phyloP scores from a whole-genome alignment of 2,797 vertebrate species.

The Spea hammondii region DNA sequence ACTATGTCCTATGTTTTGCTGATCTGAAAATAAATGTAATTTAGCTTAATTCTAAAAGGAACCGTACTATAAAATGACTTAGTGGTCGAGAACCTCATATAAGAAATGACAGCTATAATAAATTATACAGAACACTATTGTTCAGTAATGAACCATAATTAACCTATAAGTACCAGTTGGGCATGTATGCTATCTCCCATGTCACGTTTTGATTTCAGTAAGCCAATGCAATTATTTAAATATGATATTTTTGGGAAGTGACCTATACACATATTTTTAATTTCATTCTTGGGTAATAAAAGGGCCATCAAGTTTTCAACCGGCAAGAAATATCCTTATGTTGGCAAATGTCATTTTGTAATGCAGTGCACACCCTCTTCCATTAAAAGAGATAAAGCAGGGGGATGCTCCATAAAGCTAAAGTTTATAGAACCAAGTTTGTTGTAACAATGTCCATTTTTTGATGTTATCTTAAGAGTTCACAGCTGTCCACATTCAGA shows the following conservation, averaged over 20 bases:
- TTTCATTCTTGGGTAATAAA: neutral
- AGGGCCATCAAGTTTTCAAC: neutral
- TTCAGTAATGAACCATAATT: too few species aligned
- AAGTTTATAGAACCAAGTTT: slow-evolving; percentile 55
- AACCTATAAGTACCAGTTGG: too few species aligned
- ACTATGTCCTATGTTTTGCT: too few species aligned
- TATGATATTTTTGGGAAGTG: too few species aligned
- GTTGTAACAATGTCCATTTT: slow-evolving; percentile 52
- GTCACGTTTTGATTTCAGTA: too few species aligned
- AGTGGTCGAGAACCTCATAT: too few species aligned
- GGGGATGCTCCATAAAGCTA: slow-evolving; percentile 18
- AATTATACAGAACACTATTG: too few species aligned
- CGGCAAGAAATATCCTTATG: slow-evolving; percentile 9
- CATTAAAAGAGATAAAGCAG: neutral
- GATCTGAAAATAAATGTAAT: neutral
- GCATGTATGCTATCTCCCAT: too few species aligned
- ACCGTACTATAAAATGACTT: neutral
- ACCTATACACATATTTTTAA: too few species aligned
- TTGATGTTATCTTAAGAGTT: slow-evolving; percentile 57
- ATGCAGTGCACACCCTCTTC: neutral
- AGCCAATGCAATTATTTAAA: too few species aligned
- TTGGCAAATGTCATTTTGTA: slow-evolving; percentile 9
- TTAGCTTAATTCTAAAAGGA: neutral
- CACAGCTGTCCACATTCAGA: slow-evolving; percentile 64
- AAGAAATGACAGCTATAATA: too few species aligned